phyloP scores from a whole-genome alignment of 2,888 invertebrate species.

The Auanema sp. region DNA sequence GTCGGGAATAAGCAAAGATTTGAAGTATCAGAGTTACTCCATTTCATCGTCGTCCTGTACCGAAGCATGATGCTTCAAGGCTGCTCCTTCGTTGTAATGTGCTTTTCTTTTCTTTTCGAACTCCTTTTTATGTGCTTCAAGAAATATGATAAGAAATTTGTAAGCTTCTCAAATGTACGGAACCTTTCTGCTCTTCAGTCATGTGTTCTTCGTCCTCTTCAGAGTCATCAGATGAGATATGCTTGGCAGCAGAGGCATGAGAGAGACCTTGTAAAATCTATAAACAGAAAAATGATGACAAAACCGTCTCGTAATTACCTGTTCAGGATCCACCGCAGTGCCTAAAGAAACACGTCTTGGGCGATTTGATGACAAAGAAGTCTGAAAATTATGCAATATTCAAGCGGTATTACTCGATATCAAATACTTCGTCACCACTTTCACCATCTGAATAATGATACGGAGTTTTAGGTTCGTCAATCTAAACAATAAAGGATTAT shows the following conservation, averaged over 20 bases:
- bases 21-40: slow-evolving; percentile 47
- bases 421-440: slow-evolving; percentile 49
- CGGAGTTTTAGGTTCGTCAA: slow-evolving; percentile 94
- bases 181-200: slow-evolving; percentile 53
- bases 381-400: slow-evolving; percentile 6
- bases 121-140: slow-evolving; percentile 53
- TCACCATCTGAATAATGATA: slow-evolving; percentile 71
- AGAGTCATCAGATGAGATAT: slow-evolving; percentile 32
- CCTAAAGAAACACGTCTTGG: slow-evolving; percentile 56
- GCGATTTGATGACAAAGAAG: slow-evolving; percentile 9
- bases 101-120: slow-evolving; percentile 92
- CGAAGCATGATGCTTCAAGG: slow-evolving; percentile 82
- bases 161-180: not conserved
- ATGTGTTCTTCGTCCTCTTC: slow-evolving; percentile 45
- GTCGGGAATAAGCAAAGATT: not conserved
- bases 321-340: slow-evolving; percentile 54
- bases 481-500: slow-evolving; percentile 33
- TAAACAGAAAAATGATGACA: slow-evolving; percentile 3
- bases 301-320: slow-evolving; percentile 21
- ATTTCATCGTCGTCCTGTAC: slow-evolving; percentile 78
- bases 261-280: slow-evolving; percentile 1
- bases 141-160: no score
- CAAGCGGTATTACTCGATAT: not conserved
- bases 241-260: slow-evolving; percentile 5
- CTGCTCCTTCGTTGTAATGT: slow-evolving; percentile 96